Base-by-base conservation (phyloP, 2,888 invertebrate genomes). In the Tortrix viridana region DNA sequence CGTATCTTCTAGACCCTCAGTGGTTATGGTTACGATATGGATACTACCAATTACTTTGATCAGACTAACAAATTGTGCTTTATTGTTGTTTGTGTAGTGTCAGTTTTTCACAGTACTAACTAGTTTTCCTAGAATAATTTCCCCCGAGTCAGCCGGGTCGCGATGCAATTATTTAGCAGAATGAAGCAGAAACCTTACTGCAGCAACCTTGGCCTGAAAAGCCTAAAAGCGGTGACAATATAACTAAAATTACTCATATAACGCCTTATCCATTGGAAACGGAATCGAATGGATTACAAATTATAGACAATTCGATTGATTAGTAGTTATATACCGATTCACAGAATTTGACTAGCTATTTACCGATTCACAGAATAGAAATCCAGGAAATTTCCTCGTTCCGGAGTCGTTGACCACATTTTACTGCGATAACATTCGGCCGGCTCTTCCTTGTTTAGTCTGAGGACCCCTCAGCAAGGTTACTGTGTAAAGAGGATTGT, bases 351-450 rank as follows among this genome's bases (percentile, higher is more conserved):
- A 50, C 38, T 53, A 38, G 49, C 23, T 18, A 55, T 43, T 46
- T 56, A 14, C 16, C 20, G 12, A 53, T 41, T 52, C 46, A 19
- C 46, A 46, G 52, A 26, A 57, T 63, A 32, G 41, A 23, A 47
- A 57, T 26, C 23, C 47, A 60, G 63, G 63, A 63, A 63, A 69
- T 69, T 79, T 81, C 79, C 77, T 72, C 58, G 72, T 85, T 86
- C 86, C 85, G 80, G 74, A 73, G 66, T 77, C 72, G 74, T 71
- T 75, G 76, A 74, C 77, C 57, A 76, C 77, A 70, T 32, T 67
- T 74, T 74, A 76, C 80, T 43, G 26, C 43, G 49, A 50, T 55
- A 56, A 50, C 49, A 61, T 50, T 61, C n/a, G 49, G 20, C 44
- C 38, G 37, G 14, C 3, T 69, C 74, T 77, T 76, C 77, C 75